These are phyloP conservation scores for Leucania comma DNA, from an alignment of 2,888 invertebrate species.

Conservation along the genomic window DNA sequence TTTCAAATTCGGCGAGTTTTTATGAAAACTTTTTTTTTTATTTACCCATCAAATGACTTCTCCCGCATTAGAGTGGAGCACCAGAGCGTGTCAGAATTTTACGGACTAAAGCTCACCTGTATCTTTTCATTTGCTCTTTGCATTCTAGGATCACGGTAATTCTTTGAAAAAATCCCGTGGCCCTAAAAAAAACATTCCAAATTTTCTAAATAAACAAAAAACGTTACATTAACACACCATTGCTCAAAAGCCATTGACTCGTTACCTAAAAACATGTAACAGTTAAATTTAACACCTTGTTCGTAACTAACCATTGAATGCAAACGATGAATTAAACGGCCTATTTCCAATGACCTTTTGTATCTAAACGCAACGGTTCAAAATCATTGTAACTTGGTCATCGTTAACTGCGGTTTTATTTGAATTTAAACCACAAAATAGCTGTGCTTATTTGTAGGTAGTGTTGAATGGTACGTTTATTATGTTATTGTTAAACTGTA, in stretches of 20 bases:
- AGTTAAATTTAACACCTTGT: background rate
- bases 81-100: no score
- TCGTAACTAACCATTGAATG: constrained; percentile 18
- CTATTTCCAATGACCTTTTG: constrained; percentile 32
- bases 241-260: constrained; percentile 12
- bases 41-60: no score
- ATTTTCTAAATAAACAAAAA: background rate
- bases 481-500: background rate
- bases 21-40: no score
- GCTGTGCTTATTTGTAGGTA: constrained; percentile 42
- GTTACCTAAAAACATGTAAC: constrained; percentile 29
- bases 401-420: constrained; percentile 42
- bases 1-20: no score
- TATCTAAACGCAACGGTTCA: constrained; percentile 40
- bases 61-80: no score
- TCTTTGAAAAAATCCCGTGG: no score
- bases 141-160: no score
- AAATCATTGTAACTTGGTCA: constrained; percentile 41
- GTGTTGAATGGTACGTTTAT: constrained; percentile 8
- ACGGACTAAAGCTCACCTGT: no score
- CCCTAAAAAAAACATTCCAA: no score
- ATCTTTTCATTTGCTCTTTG: no score
- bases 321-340: constrained; percentile 31
- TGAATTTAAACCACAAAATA: constrained; percentile 39
- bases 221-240: constrained; percentile 2